A percentile compares a stretch with the other conserved stretches of the same genome.
phyloP scores from a whole-genome alignment of 2,888 invertebrate genomes.

The Achlya flavicornis region DNA sequence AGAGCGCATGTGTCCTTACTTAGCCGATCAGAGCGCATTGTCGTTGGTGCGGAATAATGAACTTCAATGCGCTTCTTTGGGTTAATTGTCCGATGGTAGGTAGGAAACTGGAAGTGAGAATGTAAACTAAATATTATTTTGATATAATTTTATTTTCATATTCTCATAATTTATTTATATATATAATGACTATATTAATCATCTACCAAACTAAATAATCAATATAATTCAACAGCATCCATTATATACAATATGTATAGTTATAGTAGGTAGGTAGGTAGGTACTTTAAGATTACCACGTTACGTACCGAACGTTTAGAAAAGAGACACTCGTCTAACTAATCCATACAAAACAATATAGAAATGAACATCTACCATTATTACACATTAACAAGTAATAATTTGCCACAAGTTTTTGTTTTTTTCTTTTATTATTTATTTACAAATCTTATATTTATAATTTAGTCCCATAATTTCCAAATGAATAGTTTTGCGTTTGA shows the following conservation, averaged over 20 bases:
- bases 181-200: constrained; percentile 82
- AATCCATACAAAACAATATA: constrained; percentile 69
- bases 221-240: constrained; percentile 82
- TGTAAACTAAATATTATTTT: constrained; percentile 46
- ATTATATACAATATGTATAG: constrained; percentile 82
- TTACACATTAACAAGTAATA: constrained; percentile 76
- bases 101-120: not conserved
- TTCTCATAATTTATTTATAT: constrained; percentile 73
- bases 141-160: constrained; percentile 81
- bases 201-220: constrained; percentile 82
- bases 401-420: constrained; percentile 79
- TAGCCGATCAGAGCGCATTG: too few species aligned
- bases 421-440: constrained; percentile 67
- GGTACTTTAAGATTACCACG: constrained; percentile 49
- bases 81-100: too few species aligned
- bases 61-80: too few species aligned
- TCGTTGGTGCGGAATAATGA: too few species aligned
- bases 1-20: too few species aligned
- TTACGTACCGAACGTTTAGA: constrained; percentile 52
- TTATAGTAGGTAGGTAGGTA: constrained; percentile 37
- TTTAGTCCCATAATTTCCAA: constrained; percentile 82
- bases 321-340: constrained; percentile 63
- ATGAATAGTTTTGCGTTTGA: constrained; percentile 60
- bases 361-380: constrained; percentile 65
- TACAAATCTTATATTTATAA: constrained; percentile 78